Evolutionary conservation across 2,113 vertebrate genomes (phyloP), one percentile per base, ranked within the genome.

Genomic region (Vulpes lagopus): DNA sequence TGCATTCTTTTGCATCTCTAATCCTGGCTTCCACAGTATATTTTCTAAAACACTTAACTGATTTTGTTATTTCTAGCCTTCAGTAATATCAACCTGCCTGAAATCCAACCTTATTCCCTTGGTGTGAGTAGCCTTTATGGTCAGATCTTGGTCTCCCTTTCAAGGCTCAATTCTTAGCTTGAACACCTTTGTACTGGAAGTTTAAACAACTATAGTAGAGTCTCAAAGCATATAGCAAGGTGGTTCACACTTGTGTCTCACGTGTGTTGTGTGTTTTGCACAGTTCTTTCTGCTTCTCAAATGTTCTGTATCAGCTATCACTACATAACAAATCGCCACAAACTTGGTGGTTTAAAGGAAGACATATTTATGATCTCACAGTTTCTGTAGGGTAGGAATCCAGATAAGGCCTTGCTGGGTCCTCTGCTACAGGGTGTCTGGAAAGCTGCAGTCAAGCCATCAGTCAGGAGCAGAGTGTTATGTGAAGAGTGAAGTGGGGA

Each of bases 31-130:
- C 32, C 64, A 27, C 16, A 53, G 2, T 84, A 12, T 4, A 38
- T 62, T 71, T 82, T 92, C 32, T 69, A 71, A 89, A 96, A 87
- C 25, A 91, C 27, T 64, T 20, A 93, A 62, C 17, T 20, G 4
- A 79, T 78, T 95, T 32, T 49, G 12, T 89, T 35, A 38, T 95
- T 90, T 62, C 30, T 30, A 89, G n/a, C 60, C 12, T 92, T 88
- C 4, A 69, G 3, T 15, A 69, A 57, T 92, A 59, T 22, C 65
- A 53, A 3, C 73, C 22, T 27, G 51, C 57, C 74, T 79, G 8
- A 90, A 87, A 10, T 87, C 73, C 71, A 95, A 11, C 23, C 25
- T 80, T n/a, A 35, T 83, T 69, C 49, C 0, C n/a, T 62, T 88
- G 25, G 17, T 15, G 27, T 92, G 65, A n/a, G 11, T 78, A 89